Evolutionary conservation across 1,140 invertebrate genomes (phyloP).

Genomic region (Heliothis virescens): DNA sequence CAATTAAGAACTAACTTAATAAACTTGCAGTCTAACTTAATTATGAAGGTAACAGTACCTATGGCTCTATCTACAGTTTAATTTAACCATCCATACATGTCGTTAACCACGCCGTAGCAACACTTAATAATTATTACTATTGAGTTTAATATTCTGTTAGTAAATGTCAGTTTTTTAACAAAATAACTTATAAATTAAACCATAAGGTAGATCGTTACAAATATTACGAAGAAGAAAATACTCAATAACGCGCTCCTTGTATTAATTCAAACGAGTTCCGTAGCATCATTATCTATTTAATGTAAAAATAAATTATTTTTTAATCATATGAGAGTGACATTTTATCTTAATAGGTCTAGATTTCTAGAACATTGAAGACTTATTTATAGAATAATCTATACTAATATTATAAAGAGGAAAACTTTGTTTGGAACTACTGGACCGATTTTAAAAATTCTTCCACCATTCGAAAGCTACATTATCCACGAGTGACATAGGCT

Average conservation of each 20-base stretch:
- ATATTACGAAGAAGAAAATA: constrained; percentile 23
- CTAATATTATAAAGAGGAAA: too few species aligned
- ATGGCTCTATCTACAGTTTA: too few species aligned
- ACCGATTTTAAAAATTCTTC: too few species aligned
- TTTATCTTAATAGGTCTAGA: neutral
- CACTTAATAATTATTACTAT: neutral
- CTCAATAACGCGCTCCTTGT: constrained; percentile 21
- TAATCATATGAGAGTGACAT: neutral
- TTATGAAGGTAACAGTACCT: too few species aligned
- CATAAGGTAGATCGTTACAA: constrained; percentile 38
- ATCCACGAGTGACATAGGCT: too few species aligned
- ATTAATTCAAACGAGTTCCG: constrained; percentile 27
- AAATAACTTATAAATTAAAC: constrained; percentile 30
- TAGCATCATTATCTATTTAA: constrained; percentile 6
- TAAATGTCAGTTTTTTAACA: constrained; percentile 26
- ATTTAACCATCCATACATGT: neutral
- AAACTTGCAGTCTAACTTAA: too few species aligned
- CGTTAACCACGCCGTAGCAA: constrained; percentile 1
- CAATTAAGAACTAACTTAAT: neutral
- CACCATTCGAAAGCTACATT: too few species aligned
- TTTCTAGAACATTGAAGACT: too few species aligned
- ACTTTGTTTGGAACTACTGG: too few species aligned
- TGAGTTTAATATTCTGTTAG: constrained; percentile 20
- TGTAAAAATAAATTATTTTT: neutral
- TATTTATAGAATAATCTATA: too few species aligned